Percentiles rank a stretch among this genome's conserved stretches.
These are phyloP conservation scores for Drosophila mayaguana DNA, from an alignment of 2,888 invertebrate species.

Conservation along the genomic window DNA sequence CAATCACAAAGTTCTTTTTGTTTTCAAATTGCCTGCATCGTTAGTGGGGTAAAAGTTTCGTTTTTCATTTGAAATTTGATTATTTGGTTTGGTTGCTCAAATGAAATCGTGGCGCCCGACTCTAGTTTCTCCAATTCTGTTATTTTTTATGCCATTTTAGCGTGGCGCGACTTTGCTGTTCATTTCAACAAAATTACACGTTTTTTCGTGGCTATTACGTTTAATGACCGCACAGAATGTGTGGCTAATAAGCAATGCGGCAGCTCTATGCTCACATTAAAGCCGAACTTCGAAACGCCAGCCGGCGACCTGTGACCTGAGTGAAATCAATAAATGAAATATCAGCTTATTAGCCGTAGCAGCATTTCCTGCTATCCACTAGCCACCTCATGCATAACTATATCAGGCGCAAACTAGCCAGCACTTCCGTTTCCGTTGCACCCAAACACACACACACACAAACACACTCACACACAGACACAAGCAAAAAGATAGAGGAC, in stretches of 20 bases:
- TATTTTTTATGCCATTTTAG: constrained; percentile 71
- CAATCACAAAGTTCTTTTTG: constrained; percentile 30
- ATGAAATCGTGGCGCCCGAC: constrained; percentile 51
- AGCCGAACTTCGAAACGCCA: constrained; percentile 7
- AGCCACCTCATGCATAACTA: constrained; percentile 48
- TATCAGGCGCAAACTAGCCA: constrained; percentile 82
- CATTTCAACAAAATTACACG: constrained; percentile 67
- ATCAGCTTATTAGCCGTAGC: constrained; percentile 67
- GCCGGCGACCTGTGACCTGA: constrained; percentile 22
- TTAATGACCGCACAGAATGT: constrained; percentile 64
- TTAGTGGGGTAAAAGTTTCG: constrained; percentile 54
- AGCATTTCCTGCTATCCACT: constrained; percentile 13
- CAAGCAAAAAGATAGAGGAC: constrained; percentile 20
- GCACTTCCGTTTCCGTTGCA: constrained; percentile 81
- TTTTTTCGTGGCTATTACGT: constrained; percentile 70
- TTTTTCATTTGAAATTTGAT: constrained; percentile 69
- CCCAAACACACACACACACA: constrained; percentile 47
- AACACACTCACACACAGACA: constrained; percentile 31
- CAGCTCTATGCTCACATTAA: constrained; percentile 38
- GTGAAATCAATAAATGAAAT: constrained; percentile 75
- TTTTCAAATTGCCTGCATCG: constrained; percentile 58
- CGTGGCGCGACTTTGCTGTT: constrained; percentile 48
- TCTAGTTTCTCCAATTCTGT: constrained; percentile 53
- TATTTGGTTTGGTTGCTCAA: constrained; percentile 58
- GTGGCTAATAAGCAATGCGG: constrained; percentile 66